These are phyloP conservation scores for Geodia barretti DNA, from an alignment of 37 sponge, comb jelly and placozoan species.

Conservation along the genomic window DNA sequence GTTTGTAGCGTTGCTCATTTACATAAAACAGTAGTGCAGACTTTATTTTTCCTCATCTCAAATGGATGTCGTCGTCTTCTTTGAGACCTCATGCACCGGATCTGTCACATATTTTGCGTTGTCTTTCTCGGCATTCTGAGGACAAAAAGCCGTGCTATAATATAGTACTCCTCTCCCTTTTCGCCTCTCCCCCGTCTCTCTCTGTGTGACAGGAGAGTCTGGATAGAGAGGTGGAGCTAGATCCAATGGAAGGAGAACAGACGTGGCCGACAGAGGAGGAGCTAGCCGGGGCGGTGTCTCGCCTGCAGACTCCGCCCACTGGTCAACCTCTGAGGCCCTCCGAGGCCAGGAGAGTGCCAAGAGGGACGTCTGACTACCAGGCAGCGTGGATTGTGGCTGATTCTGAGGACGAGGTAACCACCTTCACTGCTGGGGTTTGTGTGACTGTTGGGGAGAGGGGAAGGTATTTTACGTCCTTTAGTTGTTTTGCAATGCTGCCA, in stretches of 20 bases:
- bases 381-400: constrained; percentile 89
- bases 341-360: constrained; percentile 51
- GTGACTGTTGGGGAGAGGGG: too few relatives aligned
- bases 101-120: neutral
- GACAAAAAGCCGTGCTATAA: too few relatives aligned
- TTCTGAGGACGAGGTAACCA: constrained; percentile 42
- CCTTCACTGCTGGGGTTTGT: too few relatives aligned
- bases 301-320: too few relatives aligned
- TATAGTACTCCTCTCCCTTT: too few relatives aligned
- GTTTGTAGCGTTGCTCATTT: too few relatives aligned
- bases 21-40: too few relatives aligned
- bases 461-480: too few relatives aligned
- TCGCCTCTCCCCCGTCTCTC: too few relatives aligned
- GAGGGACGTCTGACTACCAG: constrained; percentile 91
- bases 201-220: constrained; percentile 71
- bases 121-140: constrained; percentile 7
- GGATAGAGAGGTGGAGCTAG: constrained; percentile 71
- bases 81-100: neutral
- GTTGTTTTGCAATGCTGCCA: too few relatives aligned
- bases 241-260: constrained; percentile 98
- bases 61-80: neutral
- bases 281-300: constrained; percentile 58
- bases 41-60: neutral
- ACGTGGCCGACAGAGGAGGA: constrained; percentile 99
- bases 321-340: neutral